A percentile compares a stretch with the other conserved stretches of the same genome.
phyloP scores from a whole-genome alignment of 92 coral and sea anemone species.

The Isaurus tuberculatus region DNA sequence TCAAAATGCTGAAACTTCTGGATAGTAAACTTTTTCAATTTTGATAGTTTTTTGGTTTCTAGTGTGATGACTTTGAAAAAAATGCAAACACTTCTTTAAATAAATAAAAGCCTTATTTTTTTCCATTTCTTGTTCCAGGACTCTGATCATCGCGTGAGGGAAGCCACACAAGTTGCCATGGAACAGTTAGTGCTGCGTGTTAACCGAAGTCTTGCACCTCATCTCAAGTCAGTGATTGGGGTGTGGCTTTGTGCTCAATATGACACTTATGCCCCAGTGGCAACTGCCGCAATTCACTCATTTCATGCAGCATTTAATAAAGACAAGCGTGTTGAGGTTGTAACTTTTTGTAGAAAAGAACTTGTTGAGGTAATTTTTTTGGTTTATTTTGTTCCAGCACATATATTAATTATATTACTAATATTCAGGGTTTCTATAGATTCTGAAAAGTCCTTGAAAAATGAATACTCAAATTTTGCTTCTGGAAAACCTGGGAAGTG shows the following conservation, averaged over 20 bases:
- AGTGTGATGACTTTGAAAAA: no score
- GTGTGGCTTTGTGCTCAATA: conserved; percentile 94
- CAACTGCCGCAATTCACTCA: conserved; percentile 85
- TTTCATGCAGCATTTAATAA: conserved; percentile 87
- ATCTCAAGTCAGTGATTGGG: conserved; percentile 87
- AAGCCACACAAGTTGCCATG: conserved; percentile 97
- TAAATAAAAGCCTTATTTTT: neutral
- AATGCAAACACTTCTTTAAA: no score
- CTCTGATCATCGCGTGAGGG: conserved; percentile 89
- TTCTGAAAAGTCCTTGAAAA: no score
- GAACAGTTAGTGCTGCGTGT: conserved; percentile 84
- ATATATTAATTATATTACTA: no score
- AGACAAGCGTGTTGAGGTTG: conserved; percentile 83
- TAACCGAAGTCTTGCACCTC: conserved; percentile 94
- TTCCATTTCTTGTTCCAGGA: conserved; percentile 57
- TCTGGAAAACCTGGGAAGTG: no score
- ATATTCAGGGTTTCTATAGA: no score
- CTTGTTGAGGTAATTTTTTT: conserved; percentile 71
- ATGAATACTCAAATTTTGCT: no score
- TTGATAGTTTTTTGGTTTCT: no score
- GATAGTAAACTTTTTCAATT: no score
- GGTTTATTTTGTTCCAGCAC: no score
- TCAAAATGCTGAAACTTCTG: no score
- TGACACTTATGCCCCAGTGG: conserved; percentile 88
- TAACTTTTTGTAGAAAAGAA: conserved; percentile 88